Evolutionary conservation across 2,113 vertebrate species (phyloP).

Genomic region (Ibidorhyncha struthersii): DNA sequence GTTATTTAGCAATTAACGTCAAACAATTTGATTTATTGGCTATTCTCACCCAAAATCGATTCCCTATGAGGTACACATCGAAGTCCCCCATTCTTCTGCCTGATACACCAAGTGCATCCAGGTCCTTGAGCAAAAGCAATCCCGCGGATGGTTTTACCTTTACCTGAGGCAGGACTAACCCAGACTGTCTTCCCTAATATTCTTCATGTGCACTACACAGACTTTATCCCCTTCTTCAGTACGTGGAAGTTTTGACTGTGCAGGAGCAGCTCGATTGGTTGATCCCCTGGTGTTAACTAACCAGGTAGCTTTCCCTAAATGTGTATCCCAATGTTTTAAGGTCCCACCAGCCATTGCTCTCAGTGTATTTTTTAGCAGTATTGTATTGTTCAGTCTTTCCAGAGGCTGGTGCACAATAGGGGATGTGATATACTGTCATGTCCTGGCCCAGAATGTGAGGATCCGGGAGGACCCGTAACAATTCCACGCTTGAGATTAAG

Average conservation of each 20-base stretch:
- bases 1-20: too few relatives aligned
- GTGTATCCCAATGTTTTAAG: background rate
- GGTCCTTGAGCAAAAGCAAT: too few relatives aligned
- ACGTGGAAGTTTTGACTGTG: background rate
- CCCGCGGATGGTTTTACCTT: background rate
- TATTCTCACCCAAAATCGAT: too few relatives aligned
- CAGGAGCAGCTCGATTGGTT: background rate
- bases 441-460: too few relatives aligned
- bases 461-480: too few relatives aligned
- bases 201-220: background rate
- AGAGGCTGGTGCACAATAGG: background rate
- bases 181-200: background rate
- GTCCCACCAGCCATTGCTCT: background rate
- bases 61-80: too few relatives aligned
- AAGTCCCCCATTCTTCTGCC: too few relatives aligned
- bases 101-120: too few relatives aligned
- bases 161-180: background rate
- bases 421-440: background rate
- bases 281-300: background rate
- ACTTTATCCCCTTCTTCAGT: background rate
- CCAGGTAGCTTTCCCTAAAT: background rate
- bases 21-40: too few relatives aligned
- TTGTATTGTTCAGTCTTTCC: background rate
- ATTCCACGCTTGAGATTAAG: too few relatives aligned
- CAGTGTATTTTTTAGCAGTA: background rate